Percentiles rank a stretch among this genome's conserved stretches.
Evolutionary conservation across 2,113 vertebrate species (phyloP).

Genomic region (Corynorhinus townsendii): DNA sequence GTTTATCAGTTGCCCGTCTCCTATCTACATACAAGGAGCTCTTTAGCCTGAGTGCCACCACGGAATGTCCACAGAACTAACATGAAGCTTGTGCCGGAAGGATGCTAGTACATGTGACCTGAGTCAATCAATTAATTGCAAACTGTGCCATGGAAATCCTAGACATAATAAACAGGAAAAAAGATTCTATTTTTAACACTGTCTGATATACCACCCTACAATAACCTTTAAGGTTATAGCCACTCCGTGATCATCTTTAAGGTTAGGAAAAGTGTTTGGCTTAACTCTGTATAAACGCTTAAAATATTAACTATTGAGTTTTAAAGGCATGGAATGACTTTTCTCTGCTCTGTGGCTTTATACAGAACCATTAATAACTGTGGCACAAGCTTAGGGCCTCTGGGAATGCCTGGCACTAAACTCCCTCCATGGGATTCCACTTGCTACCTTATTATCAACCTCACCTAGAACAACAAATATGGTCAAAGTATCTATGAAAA

Average conservation of each 20-base stretch:
- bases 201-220: background rate
- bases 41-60: background rate
- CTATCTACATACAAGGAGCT: background rate
- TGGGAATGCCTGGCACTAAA: background rate
- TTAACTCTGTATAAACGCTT: background rate
- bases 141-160: background rate
- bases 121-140: background rate
- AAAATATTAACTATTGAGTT: conserved; percentile 12
- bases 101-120: background rate
- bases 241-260: background rate
- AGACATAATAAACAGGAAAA: background rate
- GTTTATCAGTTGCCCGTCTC: background rate
- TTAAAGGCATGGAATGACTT: conserved; percentile 34
- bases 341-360: background rate
- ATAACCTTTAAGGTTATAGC: background rate
- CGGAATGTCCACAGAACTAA: background rate
- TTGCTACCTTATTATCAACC: background rate
- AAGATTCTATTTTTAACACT: background rate
- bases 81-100: background rate
- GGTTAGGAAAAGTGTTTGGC: background rate
- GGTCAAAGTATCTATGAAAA: background rate
- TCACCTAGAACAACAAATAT: background rate
- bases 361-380: background rate
- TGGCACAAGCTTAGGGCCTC: background rate
- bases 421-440: background rate